Base-by-base conservation (phyloP, 2,888 invertebrate genomes). In the Synergus itoensis region DNA sequence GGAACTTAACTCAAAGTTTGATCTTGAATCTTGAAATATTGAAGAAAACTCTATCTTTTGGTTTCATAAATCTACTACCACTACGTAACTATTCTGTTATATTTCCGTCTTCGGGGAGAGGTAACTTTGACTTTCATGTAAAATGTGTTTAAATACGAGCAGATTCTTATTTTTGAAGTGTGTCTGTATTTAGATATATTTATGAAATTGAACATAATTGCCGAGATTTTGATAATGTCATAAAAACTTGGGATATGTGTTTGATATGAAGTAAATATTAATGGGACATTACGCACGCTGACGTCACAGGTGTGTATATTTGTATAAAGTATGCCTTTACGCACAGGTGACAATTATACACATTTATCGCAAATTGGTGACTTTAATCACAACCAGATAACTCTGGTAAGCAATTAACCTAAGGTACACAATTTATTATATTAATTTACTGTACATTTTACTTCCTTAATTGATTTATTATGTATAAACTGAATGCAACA, bases 91-190 rank as follows among this genome's bases (percentile, higher is more conserved):
- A n/a, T 5, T 45, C 12, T 69, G 7, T 28, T 28, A 45, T 48
- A 69, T 48, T 69, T 69, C 45, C 21, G 45, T 45, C 16, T 48
- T 28, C 16, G 9, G 45, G 16, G 45, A 45, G 69, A 69, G 16
- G 28, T 69, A 69, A 69, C 48, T 69, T 69, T 48, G 69, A 69
- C 45, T 69, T 69, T 48, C 45, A 69, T 48, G 45, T 69, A 69
- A 69, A 69, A 28, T 45, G 69, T 69, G 69, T 14, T 45, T 21
- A 45, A 28, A 69, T 69, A 69, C 45, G 21, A 45, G 45, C 28
- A 21, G 14, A 11, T 21, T 48, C 45, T 69, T 28, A 69, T 48
- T 69, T 69, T 28, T 48, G 12, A 16, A 65, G 40, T 65, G 41
- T 16, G n/a, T 41, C 41, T 41, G 69, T 48, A 69, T 28, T 28